phyloP scores from a whole-genome alignment of 2,113 vertebrate genomes.

The Oxyura jamaicensis region DNA sequence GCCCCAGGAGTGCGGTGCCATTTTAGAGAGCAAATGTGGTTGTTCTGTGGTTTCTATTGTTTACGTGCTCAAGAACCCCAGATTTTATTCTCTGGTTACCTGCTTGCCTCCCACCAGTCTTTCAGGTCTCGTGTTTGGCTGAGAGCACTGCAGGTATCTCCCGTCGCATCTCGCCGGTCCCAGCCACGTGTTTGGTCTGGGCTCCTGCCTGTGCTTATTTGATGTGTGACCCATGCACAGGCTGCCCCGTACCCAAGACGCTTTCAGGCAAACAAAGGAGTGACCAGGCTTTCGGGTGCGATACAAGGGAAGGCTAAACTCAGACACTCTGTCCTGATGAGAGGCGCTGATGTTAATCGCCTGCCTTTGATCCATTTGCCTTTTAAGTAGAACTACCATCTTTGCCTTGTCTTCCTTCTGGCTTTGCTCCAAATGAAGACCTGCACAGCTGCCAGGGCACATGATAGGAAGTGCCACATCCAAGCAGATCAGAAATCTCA shows the following conservation, averaged over 20 bases:
- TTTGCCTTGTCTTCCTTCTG: not conserved
- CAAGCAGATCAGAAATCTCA: conserved; percentile 8
- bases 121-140: not conserved
- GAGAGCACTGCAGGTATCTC: not conserved
- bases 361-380: conserved; percentile 34
- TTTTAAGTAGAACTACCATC: conserved; percentile 7
- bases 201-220: not conserved
- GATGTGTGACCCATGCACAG: not conserved
- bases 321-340: not conserved
- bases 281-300: not conserved
- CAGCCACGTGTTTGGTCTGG: not conserved
- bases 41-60: not conserved
- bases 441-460: not conserved
- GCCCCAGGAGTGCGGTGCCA: rapidly evolving
- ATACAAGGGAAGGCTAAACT: not conserved
- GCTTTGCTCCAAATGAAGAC: not conserved
- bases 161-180: not conserved
- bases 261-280: not conserved
- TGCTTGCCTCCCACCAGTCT: not conserved
- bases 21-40: not conserved
- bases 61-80: not conserved
- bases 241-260: not conserved
- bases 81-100: not conserved
- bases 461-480: conserved; percentile 22
- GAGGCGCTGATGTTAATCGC: conserved; percentile 34